Evolutionary conservation across 2,113 vertebrate genomes (phyloP), one percentile per base, ranked within the genome.

Genomic region (Neogale vison): DNA sequence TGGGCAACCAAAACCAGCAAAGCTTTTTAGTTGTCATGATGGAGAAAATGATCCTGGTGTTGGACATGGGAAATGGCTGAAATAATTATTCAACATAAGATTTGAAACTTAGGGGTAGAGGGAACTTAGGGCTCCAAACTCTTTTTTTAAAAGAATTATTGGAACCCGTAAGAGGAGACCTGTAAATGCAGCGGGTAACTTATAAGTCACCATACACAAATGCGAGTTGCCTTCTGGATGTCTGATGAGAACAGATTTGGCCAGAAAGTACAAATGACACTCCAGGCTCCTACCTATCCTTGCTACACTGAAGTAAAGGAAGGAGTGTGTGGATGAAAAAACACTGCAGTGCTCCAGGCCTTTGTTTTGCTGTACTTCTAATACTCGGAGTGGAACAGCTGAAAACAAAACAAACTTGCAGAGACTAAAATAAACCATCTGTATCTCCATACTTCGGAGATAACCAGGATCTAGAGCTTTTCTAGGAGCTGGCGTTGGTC

Each of bases 321-420:
- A 86, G n/a, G 83, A 79, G 89, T 65, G 86, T 67, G 34, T 57
- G n/a, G 52, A 15, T 87, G 88, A 81, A 86, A 90, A 80, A 93
- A 72, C 61, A 71, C 59, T 29, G 29, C 26, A 24, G 4, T 39
- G 36, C 42, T 50, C 72, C 72, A 65, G 6, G 59, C 21, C n/a
- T 91, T 29, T 96, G 21, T 90, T 94, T n/a, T 92, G 39, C 47
- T 72, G 36, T 39, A 21, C 76, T 57, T 67, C 52, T 65, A 71
- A 65, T 55, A 59, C 31, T 57, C 42, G 14, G 50, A 83, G 24
- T 57, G 20, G 71, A 63, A 72, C 10, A 21, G 26, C 82, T 96
- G 31, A 50, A 92, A 82, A 55, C 20, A 34, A 91, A 74, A 61
- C 20, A 34, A 88, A 76, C 45, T 88, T 96, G 81, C 4, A 63